Percentiles rank a stretch among this genome's conserved stretches.
Evolutionary conservation across 2,797 vertebrate species (phyloP).

Genomic region (Miopithecus talapoin): DNA sequence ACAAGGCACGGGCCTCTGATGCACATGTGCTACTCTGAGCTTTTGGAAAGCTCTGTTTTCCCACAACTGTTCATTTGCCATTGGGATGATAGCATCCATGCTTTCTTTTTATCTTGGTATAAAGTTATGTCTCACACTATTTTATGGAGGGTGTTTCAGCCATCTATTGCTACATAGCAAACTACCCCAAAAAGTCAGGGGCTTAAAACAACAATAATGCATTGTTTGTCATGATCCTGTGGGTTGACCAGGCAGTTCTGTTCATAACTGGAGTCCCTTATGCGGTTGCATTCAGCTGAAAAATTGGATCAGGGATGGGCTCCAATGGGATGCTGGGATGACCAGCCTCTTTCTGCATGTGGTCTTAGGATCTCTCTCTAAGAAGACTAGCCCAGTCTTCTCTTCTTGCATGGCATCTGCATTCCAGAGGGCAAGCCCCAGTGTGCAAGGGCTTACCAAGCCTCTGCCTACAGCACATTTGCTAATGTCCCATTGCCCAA

Average conservation of each 20-base stretch:
- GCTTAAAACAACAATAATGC: background rate
- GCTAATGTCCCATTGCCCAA: background rate
- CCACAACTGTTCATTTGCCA: background rate
- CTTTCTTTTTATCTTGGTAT: background rate
- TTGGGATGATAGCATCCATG: rapidly evolving
- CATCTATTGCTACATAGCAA: background rate
- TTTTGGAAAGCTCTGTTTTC: background rate
- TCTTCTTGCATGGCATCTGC: background rate
- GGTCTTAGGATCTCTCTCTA: background rate
- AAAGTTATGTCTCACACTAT: background rate
- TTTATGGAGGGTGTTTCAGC: background rate
- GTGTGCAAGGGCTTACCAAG: background rate
- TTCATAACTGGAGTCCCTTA: background rate
- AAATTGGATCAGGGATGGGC: background rate
- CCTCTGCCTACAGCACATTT: background rate
- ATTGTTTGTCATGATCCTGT: background rate
- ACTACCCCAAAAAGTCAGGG: background rate
- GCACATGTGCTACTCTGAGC: background rate
- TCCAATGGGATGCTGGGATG: background rate
- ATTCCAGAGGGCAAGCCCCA: background rate
- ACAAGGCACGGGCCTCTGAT: no score
- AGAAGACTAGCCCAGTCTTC: background rate
- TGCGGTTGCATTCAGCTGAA: background rate
- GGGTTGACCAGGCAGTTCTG: background rate
- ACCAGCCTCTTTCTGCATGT: background rate